Evolutionary conservation across 2,888 invertebrate genomes (phyloP).

Genomic region (Lottia scabra): DNA sequence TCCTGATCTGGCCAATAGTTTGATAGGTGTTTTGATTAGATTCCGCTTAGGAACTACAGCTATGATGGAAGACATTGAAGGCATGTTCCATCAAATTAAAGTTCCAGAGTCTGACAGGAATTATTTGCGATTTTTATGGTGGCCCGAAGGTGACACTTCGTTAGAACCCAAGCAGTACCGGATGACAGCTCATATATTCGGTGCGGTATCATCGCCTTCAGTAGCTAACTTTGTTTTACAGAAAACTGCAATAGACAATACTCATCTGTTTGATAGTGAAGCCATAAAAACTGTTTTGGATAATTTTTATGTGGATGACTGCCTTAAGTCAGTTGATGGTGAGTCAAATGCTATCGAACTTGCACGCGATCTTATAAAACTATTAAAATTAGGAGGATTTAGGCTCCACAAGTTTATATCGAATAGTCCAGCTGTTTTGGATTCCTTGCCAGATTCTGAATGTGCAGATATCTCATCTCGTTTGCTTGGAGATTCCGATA

Average conservation of each 20-base stretch:
- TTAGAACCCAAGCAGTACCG: conserved; percentile 7
- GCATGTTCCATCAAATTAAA: too few relatives aligned
- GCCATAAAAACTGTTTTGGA: neutral
- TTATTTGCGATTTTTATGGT: conserved; percentile 18
- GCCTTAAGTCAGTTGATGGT: conserved; percentile 21
- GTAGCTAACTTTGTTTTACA: conserved; percentile 6
- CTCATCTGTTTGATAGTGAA: neutral
- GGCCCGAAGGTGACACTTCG: conserved; percentile 10
- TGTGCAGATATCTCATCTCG: too few relatives aligned
- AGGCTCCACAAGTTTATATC: too few relatives aligned
- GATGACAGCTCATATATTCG: conserved; percentile 21
- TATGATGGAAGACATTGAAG: too few relatives aligned
- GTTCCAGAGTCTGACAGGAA: conserved; percentile 10
- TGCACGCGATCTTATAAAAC: too few relatives aligned
- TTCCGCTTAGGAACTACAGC: neutral
- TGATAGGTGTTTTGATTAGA: neutral
- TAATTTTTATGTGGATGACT: conserved; percentile 32
- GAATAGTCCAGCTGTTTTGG: too few relatives aligned
- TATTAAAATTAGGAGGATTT: too few relatives aligned
- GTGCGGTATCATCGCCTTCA: conserved; percentile 16
- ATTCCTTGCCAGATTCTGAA: too few relatives aligned
- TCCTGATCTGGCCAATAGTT: conserved; percentile 3
- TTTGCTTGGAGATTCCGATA: too few relatives aligned
- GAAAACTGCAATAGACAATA: neutral
- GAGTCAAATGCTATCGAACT: neutral